Base-by-base conservation (phyloP, 2,888 invertebrate species). In the Linnaemya vulpina region DNA sequence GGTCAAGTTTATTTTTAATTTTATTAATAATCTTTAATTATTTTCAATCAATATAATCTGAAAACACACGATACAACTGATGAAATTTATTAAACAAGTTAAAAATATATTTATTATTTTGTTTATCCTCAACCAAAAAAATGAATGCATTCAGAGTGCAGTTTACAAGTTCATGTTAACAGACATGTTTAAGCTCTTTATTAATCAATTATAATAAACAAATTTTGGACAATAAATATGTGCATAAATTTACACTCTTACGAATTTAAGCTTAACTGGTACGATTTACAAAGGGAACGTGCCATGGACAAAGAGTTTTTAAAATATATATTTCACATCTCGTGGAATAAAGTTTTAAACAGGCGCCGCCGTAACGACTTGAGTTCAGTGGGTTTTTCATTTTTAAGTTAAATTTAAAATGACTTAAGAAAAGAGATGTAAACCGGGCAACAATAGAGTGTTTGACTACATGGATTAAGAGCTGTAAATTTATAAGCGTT, bases 41-140 rank as follows among this genome's bases (percentile, higher is more conserved):
- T 58, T 58, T 58, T n/a, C 9, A 25, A 53, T 53, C 25, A 74
- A 49, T 75, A 53, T 75, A 9, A 15, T 63, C 40, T 63, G n/a
- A 30, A 38, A 43, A 7, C 11, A 11, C 63, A 30, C 51, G 53
- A 62, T 53, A 63, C 15, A 65, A 65, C 10, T 43, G 25, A 46
- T 49, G 46, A 65, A 65, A 30, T 30, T 49, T 46, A 46, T 65
- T 46, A 30, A n/a, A 65, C 46, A 65, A 22, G 0, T 63, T 43
- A 22, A 63, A 11, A 17, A 20, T 35, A 38, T 25, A 49, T 17
- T 49, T 51, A 1, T 35, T 35, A 46, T 17, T 20, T 51, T 1
- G 17, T 51, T 17, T 20, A 51, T 1, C 17, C 8, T 1, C 10
- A 20, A 9, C 17, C 7, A 51, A 3, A 51, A 51, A 17, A 10